Evolutionary conservation across 1,140 invertebrate species (phyloP), one percentile per base, ranked within the genome.

Genomic region (Mizuhopecten yessoensis): DNA sequence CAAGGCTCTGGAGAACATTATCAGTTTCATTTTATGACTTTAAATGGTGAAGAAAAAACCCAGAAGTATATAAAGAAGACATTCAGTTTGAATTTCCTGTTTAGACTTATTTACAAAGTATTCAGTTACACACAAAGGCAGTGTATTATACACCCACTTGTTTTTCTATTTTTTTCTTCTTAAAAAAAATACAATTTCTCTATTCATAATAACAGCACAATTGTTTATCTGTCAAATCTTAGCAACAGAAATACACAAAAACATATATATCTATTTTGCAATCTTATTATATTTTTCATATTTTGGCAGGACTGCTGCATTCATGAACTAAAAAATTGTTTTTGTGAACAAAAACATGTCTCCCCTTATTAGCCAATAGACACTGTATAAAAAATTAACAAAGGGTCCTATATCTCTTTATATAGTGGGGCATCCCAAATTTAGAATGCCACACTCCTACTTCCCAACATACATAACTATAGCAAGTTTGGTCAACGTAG

Each of bases 71-170:
- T 75, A 75, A 75, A 75, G 57, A 75, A 75, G 23, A 29, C 57
- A 75, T 75, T 75, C 9, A 75, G 57, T 75, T 75, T 75, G 23
- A 75, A 75, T 75, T 75, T 75, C 57, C 57, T 75, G 57, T 75
- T 17, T 0, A 75, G 57, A 75, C 23, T 29, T 29, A 0, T 5
- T 29, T n/a, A 75, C 57, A 7, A 75, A 75, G 57, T 75, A 17
- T 75, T n/a, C 7, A 75, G 57, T 75, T 29, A 29, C 57, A 75
- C 57, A 75, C n/a, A 75, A 75, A 29, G 23, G 1, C 20, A 29
- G 0, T 75, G 57, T 75, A 7, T 75, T n/a, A 75, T 29, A 75
- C 57, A 75, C 57, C 57, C 57, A 75, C n/a, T 75, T 75, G 17
- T 17, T 75, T 75, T 29, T 23, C 23, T 20, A 20, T 57, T 57